Base-by-base conservation (phyloP, 1,140 invertebrate species). In the Zaprionus camerounensis region DNA sequence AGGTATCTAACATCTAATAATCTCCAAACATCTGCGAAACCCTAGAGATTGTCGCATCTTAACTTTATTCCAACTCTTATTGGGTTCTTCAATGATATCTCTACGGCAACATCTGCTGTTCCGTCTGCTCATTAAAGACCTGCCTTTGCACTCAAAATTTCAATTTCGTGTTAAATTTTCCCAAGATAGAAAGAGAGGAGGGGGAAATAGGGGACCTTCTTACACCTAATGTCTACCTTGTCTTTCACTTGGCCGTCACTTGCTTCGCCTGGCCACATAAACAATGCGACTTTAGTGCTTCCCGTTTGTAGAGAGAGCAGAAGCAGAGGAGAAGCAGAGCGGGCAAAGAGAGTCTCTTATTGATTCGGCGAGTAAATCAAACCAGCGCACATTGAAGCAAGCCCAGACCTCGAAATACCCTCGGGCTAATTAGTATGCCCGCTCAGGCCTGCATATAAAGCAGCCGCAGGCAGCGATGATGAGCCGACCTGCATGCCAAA, bases 401-500 rank as follows among this genome's bases (percentile, higher is more conserved):
- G 71, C 55, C 53, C 67, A 56, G 62, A 57, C 70, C 17, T 64
- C 26, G 41, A 46, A 65, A 68, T 69, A 74, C 66, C 75, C 62
- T 67, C 72, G 61, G 69, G 72, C 83, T 88, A 87, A 87, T 87
- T 87, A 87, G 83, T 87, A 87, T 87, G 84, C 83, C 81, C 78
- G 83, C 71, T 88, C 83, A 87, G 81, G 85, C 81, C 84, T 88
- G 84, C 83, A 84, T 88, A 88, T 87, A 80, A 83, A 61, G 44
- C 70, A 76, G 69, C 74, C 61, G 61, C 41, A 46, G 41, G 70
- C 63, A 63, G 31, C 61, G 78, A 83, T 80, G 72, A 79, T 74
- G 80, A 59, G 69, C 65, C 73, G 80, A 80, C 84, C 67, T 77
- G 84, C 79, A 73, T 83, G 74, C 68, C 77, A 80, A 71, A 80